A percentile compares a stretch with the other conserved stretches of the same genome.
Evolutionary conservation across 2,888 invertebrate genomes (phyloP).

Genomic region (Clivina fossor): DNA sequence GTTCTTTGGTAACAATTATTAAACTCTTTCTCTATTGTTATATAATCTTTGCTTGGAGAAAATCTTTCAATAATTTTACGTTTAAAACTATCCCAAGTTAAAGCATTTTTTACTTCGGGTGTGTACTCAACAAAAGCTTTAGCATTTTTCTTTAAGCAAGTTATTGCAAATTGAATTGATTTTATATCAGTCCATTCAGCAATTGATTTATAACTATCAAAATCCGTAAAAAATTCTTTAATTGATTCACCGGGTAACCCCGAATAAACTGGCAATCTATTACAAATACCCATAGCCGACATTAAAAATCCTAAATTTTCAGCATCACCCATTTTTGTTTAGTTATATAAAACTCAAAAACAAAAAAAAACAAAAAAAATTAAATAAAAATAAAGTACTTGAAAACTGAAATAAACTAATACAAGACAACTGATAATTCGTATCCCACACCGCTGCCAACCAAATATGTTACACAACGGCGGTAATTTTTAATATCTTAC

Average conservation of each 20-base stretch:
- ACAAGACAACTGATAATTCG: too few relatives aligned
- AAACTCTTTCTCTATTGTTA: background rate
- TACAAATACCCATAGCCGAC: constrained; percentile 1
- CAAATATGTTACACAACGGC: too few relatives aligned
- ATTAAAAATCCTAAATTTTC: background rate
- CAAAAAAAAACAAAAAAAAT: too few relatives aligned
- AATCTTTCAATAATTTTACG: constrained; percentile 2
- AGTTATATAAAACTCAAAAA: too few relatives aligned
- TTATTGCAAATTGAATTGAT: too few relatives aligned
- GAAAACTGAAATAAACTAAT: too few relatives aligned
- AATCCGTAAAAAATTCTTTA: constrained; percentile 1
- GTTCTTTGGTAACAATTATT: background rate
- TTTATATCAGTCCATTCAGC: constrained; percentile 2
- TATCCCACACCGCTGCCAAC: too few relatives aligned
- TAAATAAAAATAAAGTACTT: too few relatives aligned
- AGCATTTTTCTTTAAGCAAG: constrained; percentile 8
- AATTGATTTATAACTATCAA: background rate
- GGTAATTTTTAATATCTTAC: too few relatives aligned
- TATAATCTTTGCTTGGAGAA: background rate
- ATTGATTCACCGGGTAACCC: background rate
- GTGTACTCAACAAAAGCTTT: constrained; percentile 1
- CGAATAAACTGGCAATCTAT: background rate
- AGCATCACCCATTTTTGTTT: background rate
- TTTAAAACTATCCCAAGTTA: background rate
- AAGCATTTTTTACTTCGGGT: constrained; percentile 1